phyloP scores from a whole-genome alignment of 2,113 vertebrate genomes.

The Cepphus grylle region DNA sequence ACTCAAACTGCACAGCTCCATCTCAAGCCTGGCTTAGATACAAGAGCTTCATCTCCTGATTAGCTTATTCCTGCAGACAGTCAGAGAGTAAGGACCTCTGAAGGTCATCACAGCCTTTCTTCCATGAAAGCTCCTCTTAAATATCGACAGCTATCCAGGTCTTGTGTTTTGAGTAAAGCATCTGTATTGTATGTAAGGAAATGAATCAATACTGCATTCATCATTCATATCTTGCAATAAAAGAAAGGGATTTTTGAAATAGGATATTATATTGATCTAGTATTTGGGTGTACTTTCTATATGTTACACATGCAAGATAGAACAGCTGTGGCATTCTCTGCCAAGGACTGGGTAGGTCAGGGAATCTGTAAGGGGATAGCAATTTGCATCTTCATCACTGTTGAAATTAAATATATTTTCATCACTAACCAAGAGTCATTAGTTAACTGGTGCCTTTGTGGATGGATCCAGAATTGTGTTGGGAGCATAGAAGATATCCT shows the following conservation, averaged over 20 bases:
- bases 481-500: background rate
- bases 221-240: constrained; percentile 34
- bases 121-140: constrained; percentile 49
- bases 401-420: background rate
- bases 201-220: constrained; percentile 9
- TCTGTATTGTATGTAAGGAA: constrained; percentile 9
- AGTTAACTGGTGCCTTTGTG: background rate
- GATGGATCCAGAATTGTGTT: background rate
- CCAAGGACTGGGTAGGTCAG: background rate
- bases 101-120: constrained; percentile 65
- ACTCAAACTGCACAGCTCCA: background rate
- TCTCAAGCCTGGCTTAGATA: constrained; percentile 65
- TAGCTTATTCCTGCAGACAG: constrained; percentile 63
- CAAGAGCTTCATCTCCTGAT: constrained; percentile 72
- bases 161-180: constrained; percentile 37
- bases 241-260: constrained; percentile 38
- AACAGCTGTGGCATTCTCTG: background rate
- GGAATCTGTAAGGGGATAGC: background rate
- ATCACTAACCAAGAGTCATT: background rate
- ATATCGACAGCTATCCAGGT: constrained; percentile 28
- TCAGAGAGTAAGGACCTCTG: constrained; percentile 52
- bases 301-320: background rate
- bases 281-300: background rate
- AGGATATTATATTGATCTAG: background rate
- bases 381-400: background rate